A percentile compares a stretch with the other conserved stretches of the same genome.
phyloP scores from a whole-genome alignment of 2,113 vertebrate species.

The Corythornis madagascariensis region DNA sequence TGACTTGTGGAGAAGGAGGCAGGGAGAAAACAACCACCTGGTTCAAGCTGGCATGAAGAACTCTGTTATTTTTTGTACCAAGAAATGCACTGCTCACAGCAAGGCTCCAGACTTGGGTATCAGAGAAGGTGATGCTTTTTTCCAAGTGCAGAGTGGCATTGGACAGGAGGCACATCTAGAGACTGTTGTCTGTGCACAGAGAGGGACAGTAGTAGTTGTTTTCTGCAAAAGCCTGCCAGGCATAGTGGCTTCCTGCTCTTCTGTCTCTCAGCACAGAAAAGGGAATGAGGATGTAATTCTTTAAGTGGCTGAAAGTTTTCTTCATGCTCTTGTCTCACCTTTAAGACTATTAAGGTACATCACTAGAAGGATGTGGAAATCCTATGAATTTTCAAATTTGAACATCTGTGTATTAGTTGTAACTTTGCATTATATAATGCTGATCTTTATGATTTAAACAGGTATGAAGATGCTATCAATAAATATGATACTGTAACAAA shows the following conservation, averaged over 20 bases:
- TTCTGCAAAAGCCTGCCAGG: not conserved
- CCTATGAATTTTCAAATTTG: not conserved
- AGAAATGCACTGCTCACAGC: not conserved
- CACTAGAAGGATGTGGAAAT: not conserved
- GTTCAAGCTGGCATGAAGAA: not conserved
- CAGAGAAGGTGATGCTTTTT: not conserved
- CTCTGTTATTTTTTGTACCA: not conserved
- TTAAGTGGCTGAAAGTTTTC: not conserved
- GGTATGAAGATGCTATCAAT: conserved; percentile 88
- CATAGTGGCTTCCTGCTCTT: not conserved
- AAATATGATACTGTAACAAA: conserved; percentile 92
- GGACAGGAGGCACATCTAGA: not conserved
- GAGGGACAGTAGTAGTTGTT: accelerated
- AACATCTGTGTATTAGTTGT: not conserved
- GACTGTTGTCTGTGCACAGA: not conserved
- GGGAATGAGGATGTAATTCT: not conserved
- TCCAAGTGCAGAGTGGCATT: accelerated
- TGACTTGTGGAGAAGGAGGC: not conserved
- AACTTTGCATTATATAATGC: not conserved
- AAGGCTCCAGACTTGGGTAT: not conserved
- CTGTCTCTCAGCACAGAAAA: not conserved
- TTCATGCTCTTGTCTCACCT: not conserved
- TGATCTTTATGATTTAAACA: conserved; percentile 54
- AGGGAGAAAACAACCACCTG: not conserved
- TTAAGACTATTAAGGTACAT: not conserved